Percentiles rank a stretch among this genome's conserved stretches.
These are phyloP conservation scores for Diabrotica undecimpunctata DNA, from an alignment of 1,140 invertebrate genomes.

Conservation along the genomic window DNA sequence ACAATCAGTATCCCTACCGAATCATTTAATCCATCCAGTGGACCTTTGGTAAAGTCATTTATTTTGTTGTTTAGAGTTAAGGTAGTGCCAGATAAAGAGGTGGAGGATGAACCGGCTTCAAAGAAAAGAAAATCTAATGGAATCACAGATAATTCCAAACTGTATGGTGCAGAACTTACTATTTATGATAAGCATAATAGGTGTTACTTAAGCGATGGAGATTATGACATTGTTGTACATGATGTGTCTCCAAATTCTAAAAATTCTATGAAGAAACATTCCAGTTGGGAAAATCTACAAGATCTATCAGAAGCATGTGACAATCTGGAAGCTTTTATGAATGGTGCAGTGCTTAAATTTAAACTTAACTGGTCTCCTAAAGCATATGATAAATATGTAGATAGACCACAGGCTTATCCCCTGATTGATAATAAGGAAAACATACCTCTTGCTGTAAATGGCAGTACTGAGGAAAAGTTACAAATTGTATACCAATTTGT, in stretches of 20 bases:
- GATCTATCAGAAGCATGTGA: slow-evolving; percentile 57
- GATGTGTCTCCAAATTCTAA: slow-evolving; percentile 60
- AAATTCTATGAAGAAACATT: slow-evolving; percentile 62
- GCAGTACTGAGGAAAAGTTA: slow-evolving; percentile 46
- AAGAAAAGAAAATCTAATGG: slow-evolving; percentile 56
- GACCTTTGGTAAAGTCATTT: slow-evolving; percentile 83
- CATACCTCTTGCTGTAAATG: slow-evolving; percentile 48
- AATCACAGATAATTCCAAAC: slow-evolving; percentile 50
- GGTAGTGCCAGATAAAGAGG: slow-evolving; percentile 50
- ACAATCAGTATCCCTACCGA: slow-evolving; percentile 82
- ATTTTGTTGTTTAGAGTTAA: slow-evolving; percentile 79
- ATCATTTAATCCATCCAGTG: slow-evolving; percentile 75
- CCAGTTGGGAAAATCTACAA: slow-evolving; percentile 78
- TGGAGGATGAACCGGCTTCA: slow-evolving; percentile 54
- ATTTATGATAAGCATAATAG: slow-evolving; percentile 88
- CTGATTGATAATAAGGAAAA: slow-evolving; percentile 59
- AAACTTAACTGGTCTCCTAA: slow-evolving; percentile 78
- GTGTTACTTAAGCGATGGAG: slow-evolving; percentile 80
- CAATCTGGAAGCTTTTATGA: slow-evolving; percentile 67
- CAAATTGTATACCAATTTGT: slow-evolving; percentile 94
- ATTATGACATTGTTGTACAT: slow-evolving; percentile 83
- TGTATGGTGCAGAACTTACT: slow-evolving; percentile 80
- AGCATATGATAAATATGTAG: slow-evolving; percentile 65
- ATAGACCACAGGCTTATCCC: slow-evolving; percentile 57
- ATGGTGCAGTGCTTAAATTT: slow-evolving; percentile 79